These are phyloP conservation scores for Sarcophaga bullata DNA, from an alignment of 1,140 invertebrate genomes.

Conservation along the genomic window DNA sequence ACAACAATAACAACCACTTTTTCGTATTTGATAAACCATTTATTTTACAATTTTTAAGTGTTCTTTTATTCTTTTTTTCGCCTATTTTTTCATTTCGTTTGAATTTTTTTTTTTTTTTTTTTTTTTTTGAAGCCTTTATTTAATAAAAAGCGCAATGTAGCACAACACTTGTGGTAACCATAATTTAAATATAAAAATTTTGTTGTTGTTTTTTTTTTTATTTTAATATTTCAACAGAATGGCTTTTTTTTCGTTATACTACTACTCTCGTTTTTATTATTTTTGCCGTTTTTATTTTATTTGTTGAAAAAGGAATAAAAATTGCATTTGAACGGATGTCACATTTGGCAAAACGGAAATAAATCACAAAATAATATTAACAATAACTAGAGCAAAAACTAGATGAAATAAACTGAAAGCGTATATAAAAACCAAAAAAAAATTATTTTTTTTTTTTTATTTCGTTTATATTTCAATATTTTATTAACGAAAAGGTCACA, in stretches of 20 bases:
- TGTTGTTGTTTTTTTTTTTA: no score
- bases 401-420: no score
- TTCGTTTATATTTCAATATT: neutral
- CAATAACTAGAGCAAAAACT: neutral
- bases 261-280: conserved; percentile 1
- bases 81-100: neutral
- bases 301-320: neutral
- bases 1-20: no score
- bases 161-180: neutral
- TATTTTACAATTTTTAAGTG: no score
- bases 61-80: no score
- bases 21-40: no score
- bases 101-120: neutral
- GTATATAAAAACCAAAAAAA: no score
- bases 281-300: neutral
- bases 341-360: conserved; percentile 44
- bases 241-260: neutral
- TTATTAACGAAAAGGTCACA: conserved; percentile 25
- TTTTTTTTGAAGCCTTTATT: neutral
- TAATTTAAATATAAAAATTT: neutral
- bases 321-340: conserved; percentile 41
- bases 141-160: neutral
- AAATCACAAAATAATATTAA: conserved; percentile 42
- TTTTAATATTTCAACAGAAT: neutral
- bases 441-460: neutral